Base-by-base conservation (phyloP, 64 coral and sea anemone genomes). In the Stylophora pistillata region DNA sequence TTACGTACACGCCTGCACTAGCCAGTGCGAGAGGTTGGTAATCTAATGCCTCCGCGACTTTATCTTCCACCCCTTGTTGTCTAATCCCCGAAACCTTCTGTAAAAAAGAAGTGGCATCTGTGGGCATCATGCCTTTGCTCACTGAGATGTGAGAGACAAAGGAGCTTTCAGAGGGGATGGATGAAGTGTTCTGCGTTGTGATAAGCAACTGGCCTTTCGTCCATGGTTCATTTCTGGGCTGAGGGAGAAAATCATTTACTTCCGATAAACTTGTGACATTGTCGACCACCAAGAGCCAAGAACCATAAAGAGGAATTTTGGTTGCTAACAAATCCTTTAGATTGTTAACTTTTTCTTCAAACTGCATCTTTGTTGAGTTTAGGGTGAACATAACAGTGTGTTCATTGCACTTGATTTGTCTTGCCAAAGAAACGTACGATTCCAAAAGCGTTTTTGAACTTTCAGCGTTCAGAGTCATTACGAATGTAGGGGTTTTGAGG, bases 21-120 rank as follows among this genome's bases (percentile, higher is more conserved):
- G 79, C 89, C 57, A 91, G 41, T 2, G 79, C 79, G n/a, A 91
- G 71, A 23, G 89, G 89, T 58, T 91, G 79, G 58, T 91, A 85
- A 47, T 85, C 71, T 53, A 91, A 74, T 25, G 81, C 71, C 29
- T 82, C 63, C 4, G 89, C 78, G 6, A 92, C 75, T 57, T 21
- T n/a, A 53, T 78, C 60, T 57, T 41, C 74, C 56, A 55, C 54
- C 34, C 54, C 41, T 20, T 74, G 30, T 17, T 91, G 79, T 15
- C 11, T 16, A 9, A 77, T 81, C 17, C 89, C 79, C 2, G 89
- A 85, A 20, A 91, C 27, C 71, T 23, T 71, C 15, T 72, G 69
- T 71, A 92, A 74, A 41, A 92, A 71, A 30, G 18, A 10, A 87
- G 26, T 27, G 13, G 75, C 82, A 64, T 78, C 82, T 71, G 9